phyloP scores from a whole-genome alignment of 2,113 vertebrate genomes.

The Aptenodytes patagonicus region DNA sequence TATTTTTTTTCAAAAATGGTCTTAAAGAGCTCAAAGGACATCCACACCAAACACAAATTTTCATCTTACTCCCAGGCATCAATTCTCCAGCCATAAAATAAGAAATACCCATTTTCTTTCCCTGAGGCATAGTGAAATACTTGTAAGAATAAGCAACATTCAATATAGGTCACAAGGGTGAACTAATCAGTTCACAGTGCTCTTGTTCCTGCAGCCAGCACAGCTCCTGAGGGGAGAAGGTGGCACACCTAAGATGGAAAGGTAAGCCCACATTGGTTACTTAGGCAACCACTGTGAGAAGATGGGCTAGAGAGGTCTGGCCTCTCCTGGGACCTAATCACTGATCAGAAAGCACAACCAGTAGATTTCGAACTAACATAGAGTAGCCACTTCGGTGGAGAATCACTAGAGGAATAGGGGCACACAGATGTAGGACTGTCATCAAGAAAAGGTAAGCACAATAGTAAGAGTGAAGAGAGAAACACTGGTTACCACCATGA shows the following conservation, averaged over 20 bases:
- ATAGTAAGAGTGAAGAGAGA: not conserved
- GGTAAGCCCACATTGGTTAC: not conserved
- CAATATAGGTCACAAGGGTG: not conserved
- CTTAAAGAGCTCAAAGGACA: not conserved
- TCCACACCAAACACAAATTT: not conserved
- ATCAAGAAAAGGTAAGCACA: not conserved
- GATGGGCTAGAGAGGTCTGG: not conserved
- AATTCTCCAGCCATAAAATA: not conserved
- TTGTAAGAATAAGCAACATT: not conserved
- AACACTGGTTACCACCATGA: not conserved
- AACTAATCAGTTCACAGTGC: not conserved
- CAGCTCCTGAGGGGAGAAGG: not conserved
- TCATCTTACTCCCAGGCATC: not conserved
- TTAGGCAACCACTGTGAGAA: not conserved
- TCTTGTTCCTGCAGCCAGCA: not conserved
- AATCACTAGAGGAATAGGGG: not conserved
- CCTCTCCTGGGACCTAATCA: not conserved
- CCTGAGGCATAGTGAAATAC: not conserved
- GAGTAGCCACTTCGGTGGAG: not conserved
- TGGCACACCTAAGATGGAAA: not conserved
- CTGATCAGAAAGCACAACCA: not conserved
- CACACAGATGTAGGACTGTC: not conserved
- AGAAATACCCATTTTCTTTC: not conserved
- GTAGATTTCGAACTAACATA: rapidly evolving
- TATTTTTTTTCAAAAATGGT: not conserved